Evolutionary conservation across 1,140 invertebrate species (phyloP), one percentile per base, ranked within the genome.

Genomic region (Grapholita molesta): DNA sequence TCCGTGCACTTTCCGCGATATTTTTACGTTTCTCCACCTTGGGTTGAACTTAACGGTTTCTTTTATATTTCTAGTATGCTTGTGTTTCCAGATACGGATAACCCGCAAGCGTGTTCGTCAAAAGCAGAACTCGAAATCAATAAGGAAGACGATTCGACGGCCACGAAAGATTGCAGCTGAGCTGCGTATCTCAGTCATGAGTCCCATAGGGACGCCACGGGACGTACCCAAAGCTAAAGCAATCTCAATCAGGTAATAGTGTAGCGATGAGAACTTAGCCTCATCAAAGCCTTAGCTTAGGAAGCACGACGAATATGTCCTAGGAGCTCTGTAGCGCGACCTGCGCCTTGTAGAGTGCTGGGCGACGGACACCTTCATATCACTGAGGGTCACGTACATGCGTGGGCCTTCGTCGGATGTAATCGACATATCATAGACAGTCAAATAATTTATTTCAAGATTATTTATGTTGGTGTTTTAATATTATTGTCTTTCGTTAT

Each of bases 161-260:
- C 42, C 65, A 82, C 84, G 74, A 85, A 88, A 57, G 79, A 78
- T 64, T 83, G 84, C 77, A 90, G 88, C 84, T 90, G 88, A 90
- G 80, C 85, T 85, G 75, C 71, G 72, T 79, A 68, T 42, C 72
- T 72, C 76, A 71, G 71, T 75, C 73, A 69, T 21, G 66, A 64
- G 79, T 86, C 80, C 74, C 32, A 12, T 32, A 7, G 57, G 73
- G 79, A 83, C 76, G 68, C 25, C 68, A 72, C 70, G 77, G 80
- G 84, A 88, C 85, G 84, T 84, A 80, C 80, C 86, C 86, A 88
- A 90, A 89, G 85, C 77, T 81, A 79, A 83, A 78, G 84, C 88
- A 89, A 89, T 89, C 88, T 90, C 88, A 87, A 82, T 73, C 80
- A 85, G 82, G 80, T 84, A 86, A 78, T 85, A 83, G 83, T 83